These are phyloP conservation scores for Saxicola maurus DNA, from an alignment of 2,797 vertebrate species.

Conservation along the genomic window DNA sequence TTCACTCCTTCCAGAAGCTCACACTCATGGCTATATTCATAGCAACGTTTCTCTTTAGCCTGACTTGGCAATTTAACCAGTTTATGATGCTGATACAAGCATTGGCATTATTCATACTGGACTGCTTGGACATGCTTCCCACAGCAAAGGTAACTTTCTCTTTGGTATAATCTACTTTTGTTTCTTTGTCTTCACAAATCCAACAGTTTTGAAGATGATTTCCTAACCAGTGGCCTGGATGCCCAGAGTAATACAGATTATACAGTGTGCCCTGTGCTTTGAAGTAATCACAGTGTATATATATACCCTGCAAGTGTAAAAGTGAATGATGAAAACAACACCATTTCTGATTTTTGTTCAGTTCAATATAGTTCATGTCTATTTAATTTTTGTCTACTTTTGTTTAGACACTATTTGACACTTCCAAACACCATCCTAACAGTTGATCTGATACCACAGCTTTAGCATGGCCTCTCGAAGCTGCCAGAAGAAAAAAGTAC, in stretches of 20 bases:
- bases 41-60: constrained; percentile 89
- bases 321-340: not conserved
- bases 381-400: not conserved
- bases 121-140: constrained; percentile 84
- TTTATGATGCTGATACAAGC: constrained; percentile 94
- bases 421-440: not conserved
- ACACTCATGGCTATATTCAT: constrained; percentile 83
- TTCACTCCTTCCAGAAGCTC: constrained; percentile 76
- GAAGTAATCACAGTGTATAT: not conserved
- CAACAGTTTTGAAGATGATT: not conserved
- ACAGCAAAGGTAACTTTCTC: constrained; percentile 78
- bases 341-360: not conserved
- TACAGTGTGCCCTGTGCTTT: not conserved
- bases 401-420: not conserved
- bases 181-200: not conserved
- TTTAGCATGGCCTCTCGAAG: not conserved
- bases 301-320: not conserved
- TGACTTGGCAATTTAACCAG: constrained; percentile 98
- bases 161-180: not conserved
- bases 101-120: constrained; percentile 84
- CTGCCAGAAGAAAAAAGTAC: not conserved
- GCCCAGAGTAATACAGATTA: not conserved
- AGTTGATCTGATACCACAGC: not conserved
- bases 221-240: not conserved
- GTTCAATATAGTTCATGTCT: not conserved